These are phyloP conservation scores for Plagodis dolabraria DNA, from an alignment of 2,888 invertebrate species.

Conservation along the genomic window DNA sequence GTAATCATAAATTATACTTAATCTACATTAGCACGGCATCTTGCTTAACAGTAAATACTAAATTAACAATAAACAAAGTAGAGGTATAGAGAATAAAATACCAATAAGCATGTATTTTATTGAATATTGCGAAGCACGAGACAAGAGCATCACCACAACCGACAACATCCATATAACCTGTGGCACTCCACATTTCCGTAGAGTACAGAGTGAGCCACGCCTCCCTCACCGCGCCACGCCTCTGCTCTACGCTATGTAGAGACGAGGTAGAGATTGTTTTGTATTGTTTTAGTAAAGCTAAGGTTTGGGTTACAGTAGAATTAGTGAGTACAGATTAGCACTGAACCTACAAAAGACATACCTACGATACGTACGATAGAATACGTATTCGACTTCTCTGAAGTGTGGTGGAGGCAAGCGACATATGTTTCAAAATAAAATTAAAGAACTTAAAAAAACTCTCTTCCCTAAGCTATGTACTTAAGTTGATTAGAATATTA, in stretches of 20 bases:
- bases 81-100: too few species aligned
- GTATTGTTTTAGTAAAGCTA: constrained; percentile 46
- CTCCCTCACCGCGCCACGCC: constrained; percentile 22
- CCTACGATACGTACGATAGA: too few species aligned
- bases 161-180: constrained; percentile 16
- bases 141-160: background rate
- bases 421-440: too few species aligned
- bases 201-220: constrained; percentile 21
- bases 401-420: too few species aligned
- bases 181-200: constrained; percentile 5
- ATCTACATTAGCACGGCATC: too few species aligned
- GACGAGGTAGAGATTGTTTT: constrained; percentile 37
- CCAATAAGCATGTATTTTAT: background rate
- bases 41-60: too few species aligned
- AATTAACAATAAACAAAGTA: too few species aligned
- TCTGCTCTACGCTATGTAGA: constrained; percentile 13
- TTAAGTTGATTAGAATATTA: too few species aligned
- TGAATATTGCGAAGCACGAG: background rate
- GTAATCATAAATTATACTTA: too few species aligned
- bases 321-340: background rate
- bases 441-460: too few species aligned
- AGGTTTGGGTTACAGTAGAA: constrained; percentile 12
- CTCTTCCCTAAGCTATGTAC: too few species aligned
- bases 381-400: too few species aligned
- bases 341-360: background rate